phyloP scores from a whole-genome alignment of 2,113 vertebrate genomes.

The Protobothrops flavoviridis region DNA sequence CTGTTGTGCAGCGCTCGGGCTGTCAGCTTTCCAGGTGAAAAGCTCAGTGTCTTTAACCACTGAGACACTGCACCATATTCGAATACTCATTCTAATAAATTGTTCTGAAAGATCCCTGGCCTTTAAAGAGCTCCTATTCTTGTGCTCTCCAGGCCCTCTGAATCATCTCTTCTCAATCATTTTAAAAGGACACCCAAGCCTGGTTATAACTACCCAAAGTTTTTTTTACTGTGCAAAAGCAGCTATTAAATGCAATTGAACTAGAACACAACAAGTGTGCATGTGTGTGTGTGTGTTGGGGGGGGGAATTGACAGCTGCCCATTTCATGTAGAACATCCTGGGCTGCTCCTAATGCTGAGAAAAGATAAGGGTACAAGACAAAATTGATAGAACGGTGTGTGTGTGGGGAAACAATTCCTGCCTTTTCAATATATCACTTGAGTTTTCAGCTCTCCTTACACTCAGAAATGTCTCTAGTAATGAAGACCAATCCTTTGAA shows the following conservation, averaged over 20 bases:
- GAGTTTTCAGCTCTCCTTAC: background rate
- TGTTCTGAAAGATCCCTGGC: background rate
- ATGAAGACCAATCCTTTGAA: background rate
- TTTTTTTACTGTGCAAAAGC: background rate
- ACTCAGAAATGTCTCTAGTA: background rate
- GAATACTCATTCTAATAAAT: background rate
- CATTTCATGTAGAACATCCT: background rate
- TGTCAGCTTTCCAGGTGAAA: too few relatives aligned
- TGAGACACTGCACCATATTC: background rate
- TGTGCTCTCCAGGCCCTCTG: background rate
- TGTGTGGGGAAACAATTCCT: background rate
- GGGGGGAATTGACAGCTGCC: background rate
- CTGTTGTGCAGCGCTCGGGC: too few relatives aligned
- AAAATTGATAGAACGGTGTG: background rate
- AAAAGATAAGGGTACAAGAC: background rate
- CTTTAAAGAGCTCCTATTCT: background rate
- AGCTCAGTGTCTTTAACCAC: background rate
- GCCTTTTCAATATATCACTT: background rate
- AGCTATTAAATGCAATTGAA: background rate
- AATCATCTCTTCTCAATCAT: background rate
- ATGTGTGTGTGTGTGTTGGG: background rate
- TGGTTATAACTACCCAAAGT: background rate
- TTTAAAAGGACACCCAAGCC: background rate
- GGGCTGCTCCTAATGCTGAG: background rate
- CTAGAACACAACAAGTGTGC: background rate